phyloP scores from a whole-genome alignment of 2,113 vertebrate species.

The Thunnus thynnus region DNA sequence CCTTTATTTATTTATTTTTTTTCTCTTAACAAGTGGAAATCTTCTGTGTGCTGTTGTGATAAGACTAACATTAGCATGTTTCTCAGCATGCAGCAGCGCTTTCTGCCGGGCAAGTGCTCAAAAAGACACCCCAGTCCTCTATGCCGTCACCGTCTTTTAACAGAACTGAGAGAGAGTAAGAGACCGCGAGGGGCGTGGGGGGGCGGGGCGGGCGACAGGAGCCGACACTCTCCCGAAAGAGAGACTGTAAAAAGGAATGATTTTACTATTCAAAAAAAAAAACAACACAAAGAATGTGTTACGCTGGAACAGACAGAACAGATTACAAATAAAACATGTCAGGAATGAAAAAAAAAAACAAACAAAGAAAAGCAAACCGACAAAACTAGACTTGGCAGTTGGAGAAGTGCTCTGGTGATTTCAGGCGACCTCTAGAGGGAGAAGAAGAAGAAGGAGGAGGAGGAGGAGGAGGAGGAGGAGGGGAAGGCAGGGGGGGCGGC shows the following conservation, averaged over 20 bases:
- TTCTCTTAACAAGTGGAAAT: slow-evolving; percentile 7
- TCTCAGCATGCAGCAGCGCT: slow-evolving; percentile 64
- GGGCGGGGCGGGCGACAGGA: background rate
- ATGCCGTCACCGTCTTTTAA: slow-evolving; percentile 28
- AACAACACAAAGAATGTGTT: slow-evolving; percentile 48
- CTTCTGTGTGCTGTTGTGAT: slow-evolving; percentile 40
- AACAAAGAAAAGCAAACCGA: slow-evolving; percentile 35
- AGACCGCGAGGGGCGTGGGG: background rate
- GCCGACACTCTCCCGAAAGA: slow-evolving; percentile 29
- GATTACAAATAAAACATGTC: slow-evolving; percentile 59
- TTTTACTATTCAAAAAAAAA: slow-evolving; percentile 60
- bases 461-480: background rate
- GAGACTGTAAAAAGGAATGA: slow-evolving; percentile 74
- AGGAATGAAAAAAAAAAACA: slow-evolving; percentile 70
- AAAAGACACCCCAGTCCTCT: slow-evolving; percentile 28
- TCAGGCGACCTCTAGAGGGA: slow-evolving; percentile 75
- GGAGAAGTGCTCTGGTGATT: slow-evolving; percentile 80
- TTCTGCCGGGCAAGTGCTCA: slow-evolving; percentile 69
- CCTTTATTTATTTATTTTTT: background rate
- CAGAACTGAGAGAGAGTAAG: slow-evolving; percentile 22
- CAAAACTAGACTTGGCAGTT: slow-evolving; percentile 75
- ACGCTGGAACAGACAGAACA: slow-evolving; percentile 65
- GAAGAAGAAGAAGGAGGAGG: slow-evolving; percentile 47
- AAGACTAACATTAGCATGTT: slow-evolving; percentile 60
- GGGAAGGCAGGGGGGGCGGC: slow-evolving; percentile 25